Evolutionary conservation across 2,113 vertebrate species (phyloP).

Genomic region (Lethenteron reissneri): DNA sequence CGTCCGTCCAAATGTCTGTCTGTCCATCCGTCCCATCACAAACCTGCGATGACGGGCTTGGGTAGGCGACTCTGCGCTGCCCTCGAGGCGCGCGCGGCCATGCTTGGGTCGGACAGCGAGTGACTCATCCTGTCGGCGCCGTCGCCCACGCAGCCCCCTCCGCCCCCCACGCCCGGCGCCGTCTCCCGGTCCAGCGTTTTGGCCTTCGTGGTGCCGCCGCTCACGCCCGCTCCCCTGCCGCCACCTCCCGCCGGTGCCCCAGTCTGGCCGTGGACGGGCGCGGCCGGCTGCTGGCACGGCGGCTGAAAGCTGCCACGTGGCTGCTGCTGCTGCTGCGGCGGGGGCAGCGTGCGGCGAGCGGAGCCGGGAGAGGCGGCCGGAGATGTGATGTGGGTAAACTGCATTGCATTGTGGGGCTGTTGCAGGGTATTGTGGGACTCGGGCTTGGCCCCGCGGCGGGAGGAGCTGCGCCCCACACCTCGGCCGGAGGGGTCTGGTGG

Average conservation of each 20-base stretch:
- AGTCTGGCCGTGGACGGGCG: no score
- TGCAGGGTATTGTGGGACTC: background rate
- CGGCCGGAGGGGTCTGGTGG: slow-evolving; percentile 49
- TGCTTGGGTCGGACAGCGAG: slow-evolving; percentile 34
- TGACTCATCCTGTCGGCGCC: slow-evolving; percentile 25
- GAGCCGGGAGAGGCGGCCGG: no score
- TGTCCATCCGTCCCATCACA: background rate
- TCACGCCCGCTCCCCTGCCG: no score
- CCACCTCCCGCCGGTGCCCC: no score
- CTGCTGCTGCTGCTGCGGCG: slow-evolving; percentile 7
- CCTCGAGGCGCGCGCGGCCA: slow-evolving; percentile 20
- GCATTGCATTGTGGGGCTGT: no score
- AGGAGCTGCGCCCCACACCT: slow-evolving; percentile 4
- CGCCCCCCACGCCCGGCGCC: slow-evolving; percentile 42
- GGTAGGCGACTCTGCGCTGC: slow-evolving; percentile 35
- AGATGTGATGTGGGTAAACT: no score
- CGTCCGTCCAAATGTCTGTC: background rate
- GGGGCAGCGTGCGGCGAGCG: background rate
- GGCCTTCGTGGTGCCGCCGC: slow-evolving; percentile 18
- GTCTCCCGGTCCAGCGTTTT: slow-evolving; percentile 73
- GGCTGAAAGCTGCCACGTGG: no score
- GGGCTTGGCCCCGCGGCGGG: background rate
- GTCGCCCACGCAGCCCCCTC: slow-evolving; percentile 29
- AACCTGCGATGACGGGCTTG: slow-evolving; percentile 39
- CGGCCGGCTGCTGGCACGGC: no score